A percentile compares a stretch with the other conserved stretches of the same genome.
Evolutionary conservation across 2,113 vertebrate species (phyloP).

Genomic region (Dromaius novaehollandiae): DNA sequence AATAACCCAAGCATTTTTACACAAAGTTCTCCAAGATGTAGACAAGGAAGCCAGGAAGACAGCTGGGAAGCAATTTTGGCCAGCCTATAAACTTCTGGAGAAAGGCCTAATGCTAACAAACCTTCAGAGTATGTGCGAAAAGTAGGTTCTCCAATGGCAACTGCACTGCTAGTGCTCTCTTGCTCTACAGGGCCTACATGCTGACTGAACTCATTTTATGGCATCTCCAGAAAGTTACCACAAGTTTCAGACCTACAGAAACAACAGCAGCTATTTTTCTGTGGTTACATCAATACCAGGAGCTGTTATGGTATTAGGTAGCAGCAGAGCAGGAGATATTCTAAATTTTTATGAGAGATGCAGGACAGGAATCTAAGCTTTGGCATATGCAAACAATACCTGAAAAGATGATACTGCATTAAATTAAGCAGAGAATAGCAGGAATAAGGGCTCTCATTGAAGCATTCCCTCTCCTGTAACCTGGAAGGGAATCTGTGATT

Average conservation of each 20-base stretch:
- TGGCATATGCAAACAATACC: neutral
- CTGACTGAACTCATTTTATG: neutral
- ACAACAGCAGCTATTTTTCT: neutral
- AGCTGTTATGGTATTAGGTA: neutral
- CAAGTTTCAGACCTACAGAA: neutral
- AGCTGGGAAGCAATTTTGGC: neutral
- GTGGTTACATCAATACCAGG: neutral
- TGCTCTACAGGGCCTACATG: neutral
- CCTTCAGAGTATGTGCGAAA: neutral
- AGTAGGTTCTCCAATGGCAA: neutral
- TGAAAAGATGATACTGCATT: neutral
- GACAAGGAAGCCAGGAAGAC: neutral
- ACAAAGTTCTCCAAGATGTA: neutral
- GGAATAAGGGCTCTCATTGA: neutral
- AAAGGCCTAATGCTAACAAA: neutral
- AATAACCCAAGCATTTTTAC: neutral
- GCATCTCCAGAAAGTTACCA: neutral
- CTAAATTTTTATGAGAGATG: neutral
- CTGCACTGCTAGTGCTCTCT: neutral
- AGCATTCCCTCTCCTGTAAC: neutral
- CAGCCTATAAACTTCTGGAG: neutral
- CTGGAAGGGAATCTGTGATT: neutral
- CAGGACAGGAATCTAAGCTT: neutral
- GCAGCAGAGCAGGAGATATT: neutral
- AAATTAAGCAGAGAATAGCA: neutral